phyloP scores from a whole-genome alignment of 2,888 invertebrate species.

The Spilosoma lubricipeda region DNA sequence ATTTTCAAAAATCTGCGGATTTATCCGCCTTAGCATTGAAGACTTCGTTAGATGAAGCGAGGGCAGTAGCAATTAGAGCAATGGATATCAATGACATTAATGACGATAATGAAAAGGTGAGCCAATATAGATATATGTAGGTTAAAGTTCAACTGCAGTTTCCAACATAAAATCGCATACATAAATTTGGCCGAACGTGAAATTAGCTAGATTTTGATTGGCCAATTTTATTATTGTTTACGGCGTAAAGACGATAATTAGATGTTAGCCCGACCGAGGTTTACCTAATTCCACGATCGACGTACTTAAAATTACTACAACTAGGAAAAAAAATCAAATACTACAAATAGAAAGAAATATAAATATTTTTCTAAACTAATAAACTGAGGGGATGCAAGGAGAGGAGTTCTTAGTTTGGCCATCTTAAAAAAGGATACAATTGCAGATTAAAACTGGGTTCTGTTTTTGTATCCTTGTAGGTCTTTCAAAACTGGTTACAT shows the following conservation, averaged over 20 bases:
- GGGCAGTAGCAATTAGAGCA: constrained; percentile 71
- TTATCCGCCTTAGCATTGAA: constrained; percentile 79
- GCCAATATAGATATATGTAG: constrained; percentile 10
- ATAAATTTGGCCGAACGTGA: background rate
- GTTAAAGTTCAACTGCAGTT: background rate
- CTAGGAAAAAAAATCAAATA: background rate
- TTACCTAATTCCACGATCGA: background rate
- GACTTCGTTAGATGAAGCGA: constrained; percentile 77
- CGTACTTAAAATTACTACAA: background rate
- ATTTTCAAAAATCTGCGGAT: constrained; percentile 77
- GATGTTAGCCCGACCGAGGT: background rate
- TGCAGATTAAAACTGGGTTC: background rate
- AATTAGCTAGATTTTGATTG: background rate
- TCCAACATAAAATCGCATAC: background rate
- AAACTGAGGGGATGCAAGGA: background rate
- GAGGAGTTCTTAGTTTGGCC: background rate
- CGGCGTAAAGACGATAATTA: too few species aligned
- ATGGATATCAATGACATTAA: constrained; percentile 66
- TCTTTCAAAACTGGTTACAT: background rate
- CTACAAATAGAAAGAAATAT: too few species aligned
- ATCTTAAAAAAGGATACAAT: background rate
- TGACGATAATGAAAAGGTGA: constrained; percentile 79
- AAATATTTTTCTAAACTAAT: background rate
- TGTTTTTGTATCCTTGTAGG: background rate
- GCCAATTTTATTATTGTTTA: background rate